phyloP scores from a whole-genome alignment of 2,113 vertebrate species.

The Carollia perspicillata region DNA sequence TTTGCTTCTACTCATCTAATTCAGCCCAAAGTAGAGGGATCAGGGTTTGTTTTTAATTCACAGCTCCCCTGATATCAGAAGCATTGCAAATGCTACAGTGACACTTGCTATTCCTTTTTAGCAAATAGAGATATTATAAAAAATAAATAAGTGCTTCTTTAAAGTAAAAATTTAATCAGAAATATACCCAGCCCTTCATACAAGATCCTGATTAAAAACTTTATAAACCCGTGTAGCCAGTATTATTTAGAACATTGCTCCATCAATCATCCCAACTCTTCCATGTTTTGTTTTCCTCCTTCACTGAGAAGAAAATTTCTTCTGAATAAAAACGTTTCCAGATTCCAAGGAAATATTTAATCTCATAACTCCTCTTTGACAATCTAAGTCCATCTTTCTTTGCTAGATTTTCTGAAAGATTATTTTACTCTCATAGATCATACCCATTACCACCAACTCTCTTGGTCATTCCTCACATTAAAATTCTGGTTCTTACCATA shows the following conservation, averaged over 20 bases:
- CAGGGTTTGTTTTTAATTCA: not conserved
- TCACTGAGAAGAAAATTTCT: not conserved
- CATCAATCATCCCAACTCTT: not conserved
- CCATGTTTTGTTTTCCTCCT: not conserved
- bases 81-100: not conserved
- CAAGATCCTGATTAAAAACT: not conserved
- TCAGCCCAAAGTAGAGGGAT: not conserved
- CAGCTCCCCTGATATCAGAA: not conserved
- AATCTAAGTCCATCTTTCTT: not conserved
- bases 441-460: not conserved
- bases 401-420: not conserved
- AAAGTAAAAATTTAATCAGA: not conserved
- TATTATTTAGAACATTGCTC: not conserved
- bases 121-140: not conserved
- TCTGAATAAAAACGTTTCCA: not conserved
- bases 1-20: not conserved
- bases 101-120: not conserved
- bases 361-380: not conserved
- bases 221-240: not conserved
- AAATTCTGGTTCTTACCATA: not conserved
- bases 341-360: not conserved
- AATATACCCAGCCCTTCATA: not conserved
- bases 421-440: not conserved
- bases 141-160: not conserved
- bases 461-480: not conserved